Evolutionary conservation across 2,888 invertebrate genomes (phyloP).

Genomic region (Athrips mouffetella): DNA sequence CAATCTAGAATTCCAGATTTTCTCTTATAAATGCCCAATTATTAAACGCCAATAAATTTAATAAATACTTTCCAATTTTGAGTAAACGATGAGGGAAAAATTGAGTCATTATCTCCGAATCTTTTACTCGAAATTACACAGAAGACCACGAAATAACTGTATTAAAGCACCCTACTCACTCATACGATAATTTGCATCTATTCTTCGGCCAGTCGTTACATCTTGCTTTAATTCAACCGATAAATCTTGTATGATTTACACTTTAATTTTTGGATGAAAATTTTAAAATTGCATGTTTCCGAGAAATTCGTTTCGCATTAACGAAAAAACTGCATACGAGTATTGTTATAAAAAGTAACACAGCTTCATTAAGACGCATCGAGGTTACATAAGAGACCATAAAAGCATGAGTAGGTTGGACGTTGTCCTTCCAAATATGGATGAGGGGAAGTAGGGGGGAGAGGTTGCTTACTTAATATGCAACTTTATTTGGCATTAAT

Average conservation of each 20-base stretch:
- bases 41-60: neutral
- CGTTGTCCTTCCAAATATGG: slow-evolving; percentile 12
- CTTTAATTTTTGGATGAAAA: neutral
- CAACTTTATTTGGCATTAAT: slow-evolving; percentile 12
- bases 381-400: slow-evolving; percentile 11
- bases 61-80: neutral
- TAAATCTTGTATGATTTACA: slow-evolving; percentile 8
- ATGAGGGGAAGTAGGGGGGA: neutral
- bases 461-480: slow-evolving; percentile 6
- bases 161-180: neutral
- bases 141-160: neutral
- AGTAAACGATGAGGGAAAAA: neutral
- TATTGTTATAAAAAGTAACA: slow-evolving; percentile 8
- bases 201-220: neutral
- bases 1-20: too few relatives aligned
- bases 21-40: neutral
- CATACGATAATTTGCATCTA: slow-evolving; percentile 8
- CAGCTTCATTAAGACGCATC: slow-evolving; percentile 8
- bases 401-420: slow-evolving; percentile 11
- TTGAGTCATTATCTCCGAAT: slow-evolving; percentile 4
- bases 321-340: neutral
- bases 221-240: slow-evolving; percentile 1
- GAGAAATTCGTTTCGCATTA: slow-evolving; percentile 5
- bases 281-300: slow-evolving; percentile 7
- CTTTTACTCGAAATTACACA: slow-evolving; percentile 3